Base-by-base conservation (phyloP, 1,140 invertebrate species). In the Nomia melanderi region DNA sequence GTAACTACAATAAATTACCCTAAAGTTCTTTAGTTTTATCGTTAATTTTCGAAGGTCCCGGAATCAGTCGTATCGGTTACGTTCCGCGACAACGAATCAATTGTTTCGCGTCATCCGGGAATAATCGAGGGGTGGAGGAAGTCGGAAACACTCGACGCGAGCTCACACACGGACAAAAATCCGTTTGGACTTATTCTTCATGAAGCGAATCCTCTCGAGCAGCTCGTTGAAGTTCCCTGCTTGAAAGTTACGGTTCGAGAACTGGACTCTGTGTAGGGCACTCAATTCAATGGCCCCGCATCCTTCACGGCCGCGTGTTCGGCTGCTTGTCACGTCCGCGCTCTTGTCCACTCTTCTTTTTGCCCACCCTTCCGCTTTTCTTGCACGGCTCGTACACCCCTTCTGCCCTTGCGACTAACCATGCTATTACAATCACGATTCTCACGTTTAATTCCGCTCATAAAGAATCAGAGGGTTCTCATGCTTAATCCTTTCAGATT, bases 321-420 rank as follows among this genome's bases (percentile, higher is more conserved):
- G 29, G 47, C 63, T 39, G 27, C 11, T 81, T 67, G 54, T 82
- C 63, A 57, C 64, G 39, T 81, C 39, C 53, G 9, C 39, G 54
- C 41, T 27, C 59, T 17, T 31, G n/a, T 11, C 33, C 33, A 20
- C 57, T n/a, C 29, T 54, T 20, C 17, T 20, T 14, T n/a, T 8
- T 5, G 14, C 44, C 44, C 44, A 47, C 20, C 7, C n/a, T 29
- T 57, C 25, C 31, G 14, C 20, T 60, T 60, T 36, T 8, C 20
- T 50, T n/a, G n/a, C 47, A n/a, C n/a, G 20, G n/a, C 47, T n/a
- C 33, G 8, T 36, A 36, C 8, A 36, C 3, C 33, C 33, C n/a
- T n/a, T n/a, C n/a, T n/a, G n/a, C n/a, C 0, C 47, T 7, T 50
- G 20, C 47, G n/a, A 50, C n/a, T 50, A 50, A 50, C 47, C 47